Conservation (phyloP, 1,140 invertebrate species). For the Cotesia typhae region DNA sequence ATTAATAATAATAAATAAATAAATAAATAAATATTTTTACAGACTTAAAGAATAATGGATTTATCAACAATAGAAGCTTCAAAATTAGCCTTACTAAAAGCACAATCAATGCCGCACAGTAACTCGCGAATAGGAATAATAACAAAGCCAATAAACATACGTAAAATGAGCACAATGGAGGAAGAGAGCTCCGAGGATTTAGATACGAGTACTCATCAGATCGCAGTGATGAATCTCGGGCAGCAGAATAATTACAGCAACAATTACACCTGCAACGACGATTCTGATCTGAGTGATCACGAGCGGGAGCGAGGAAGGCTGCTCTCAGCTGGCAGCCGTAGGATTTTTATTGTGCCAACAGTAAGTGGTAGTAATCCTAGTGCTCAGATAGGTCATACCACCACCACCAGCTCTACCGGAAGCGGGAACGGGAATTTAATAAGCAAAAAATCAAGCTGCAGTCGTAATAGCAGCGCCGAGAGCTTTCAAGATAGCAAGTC, state of each 20-base stretch:
- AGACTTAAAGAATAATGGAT: constrained; percentile 1
- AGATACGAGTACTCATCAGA: constrained; percentile 42
- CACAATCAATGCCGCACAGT: constrained; percentile 24
- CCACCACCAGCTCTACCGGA: constrained; percentile 8
- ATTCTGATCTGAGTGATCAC: constrained; percentile 46
- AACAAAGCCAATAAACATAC: constrained; percentile 35
- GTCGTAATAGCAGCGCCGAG: constrained; percentile 45
- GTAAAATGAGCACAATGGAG: constrained; percentile 61
- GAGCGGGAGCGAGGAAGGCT: constrained; percentile 48
- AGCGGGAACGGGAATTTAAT: constrained; percentile 27
- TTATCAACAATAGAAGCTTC: constrained; percentile 15
- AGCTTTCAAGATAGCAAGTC: constrained; percentile 47
- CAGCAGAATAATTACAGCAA: constrained; percentile 34
- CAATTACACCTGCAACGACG: constrained; percentile 7
- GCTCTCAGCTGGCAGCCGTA: constrained; percentile 42
- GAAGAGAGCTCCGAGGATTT: constrained; percentile 54
- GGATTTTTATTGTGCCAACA: constrained; percentile 40
- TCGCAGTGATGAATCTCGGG: constrained; percentile 17
- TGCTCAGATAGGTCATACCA: too few relatives aligned
- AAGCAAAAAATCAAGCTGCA: constrained; percentile 33
- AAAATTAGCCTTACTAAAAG: constrained; percentile 28
- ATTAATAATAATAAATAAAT: too few relatives aligned
- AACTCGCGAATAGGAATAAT: constrained; percentile 39
- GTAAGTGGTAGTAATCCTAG: constrained; percentile 3
- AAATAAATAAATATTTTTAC: too few relatives aligned